These are phyloP conservation scores for Germaria angustata DNA, from an alignment of 2,888 invertebrate species.

Conservation along the genomic window DNA sequence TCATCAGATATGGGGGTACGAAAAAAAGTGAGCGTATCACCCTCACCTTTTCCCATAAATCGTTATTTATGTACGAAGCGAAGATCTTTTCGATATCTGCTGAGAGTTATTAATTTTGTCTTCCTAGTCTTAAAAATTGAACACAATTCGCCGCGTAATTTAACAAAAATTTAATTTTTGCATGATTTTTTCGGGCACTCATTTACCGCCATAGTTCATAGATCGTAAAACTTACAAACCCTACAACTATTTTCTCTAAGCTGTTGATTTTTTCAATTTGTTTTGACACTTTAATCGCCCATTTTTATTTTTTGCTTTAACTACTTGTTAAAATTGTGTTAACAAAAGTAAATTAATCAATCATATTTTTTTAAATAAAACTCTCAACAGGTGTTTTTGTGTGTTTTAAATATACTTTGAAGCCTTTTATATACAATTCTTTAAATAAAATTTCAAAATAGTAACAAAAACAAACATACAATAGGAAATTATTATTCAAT, in stretches of 20 bases:
- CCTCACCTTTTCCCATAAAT: too few relatives aligned
- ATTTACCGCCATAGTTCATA: too few relatives aligned
- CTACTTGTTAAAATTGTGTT: background rate
- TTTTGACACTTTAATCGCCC: background rate
- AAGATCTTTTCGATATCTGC: too few relatives aligned
- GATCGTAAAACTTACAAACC: background rate
- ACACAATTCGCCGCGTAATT: too few relatives aligned
- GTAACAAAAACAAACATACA: background rate
- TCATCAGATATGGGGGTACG: too few relatives aligned
- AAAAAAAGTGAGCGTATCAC: too few relatives aligned
- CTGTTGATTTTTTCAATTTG: background rate
- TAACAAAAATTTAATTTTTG: too few relatives aligned
- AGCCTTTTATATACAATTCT: background rate
- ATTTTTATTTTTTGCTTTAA: background rate
- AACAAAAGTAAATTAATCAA: background rate
- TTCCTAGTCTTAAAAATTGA: too few relatives aligned
- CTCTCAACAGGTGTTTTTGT: slow-evolving; percentile 1
- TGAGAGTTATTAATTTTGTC: too few relatives aligned
- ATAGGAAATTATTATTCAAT: slow-evolving; percentile 1
- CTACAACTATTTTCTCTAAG: background rate
- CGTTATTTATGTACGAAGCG: too few relatives aligned
- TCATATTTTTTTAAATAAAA: background rate
- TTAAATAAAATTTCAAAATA: background rate
- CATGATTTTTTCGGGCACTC: too few relatives aligned
- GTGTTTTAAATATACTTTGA: background rate